Conservation (phyloP, 2,113 vertebrate genomes). For the Callithrix jacchus region DNA sequence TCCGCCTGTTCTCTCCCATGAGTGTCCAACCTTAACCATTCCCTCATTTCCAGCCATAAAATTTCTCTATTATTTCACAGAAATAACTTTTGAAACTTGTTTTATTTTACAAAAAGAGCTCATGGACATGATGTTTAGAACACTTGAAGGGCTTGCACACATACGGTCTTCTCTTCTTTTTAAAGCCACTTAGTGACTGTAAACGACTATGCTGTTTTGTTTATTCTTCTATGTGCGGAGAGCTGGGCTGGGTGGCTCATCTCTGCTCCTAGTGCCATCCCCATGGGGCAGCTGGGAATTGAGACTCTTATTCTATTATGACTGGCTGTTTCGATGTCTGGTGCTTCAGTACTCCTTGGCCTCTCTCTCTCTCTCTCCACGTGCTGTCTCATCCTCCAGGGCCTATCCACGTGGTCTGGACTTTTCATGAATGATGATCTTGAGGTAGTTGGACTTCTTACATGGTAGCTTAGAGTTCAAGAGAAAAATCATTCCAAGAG, state of each 20-base stretch:
- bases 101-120: conserved; percentile 20
- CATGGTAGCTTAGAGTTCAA: not conserved
- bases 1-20: not conserved
- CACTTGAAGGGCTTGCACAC: not conserved
- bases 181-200: not conserved
- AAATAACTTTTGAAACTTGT: not conserved
- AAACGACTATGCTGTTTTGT: not conserved
- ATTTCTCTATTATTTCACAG: conserved; percentile 9
- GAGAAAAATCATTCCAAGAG: not conserved
- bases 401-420: not conserved
- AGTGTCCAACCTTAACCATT: not conserved
- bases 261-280: not conserved
- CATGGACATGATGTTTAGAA: conserved; percentile 10
- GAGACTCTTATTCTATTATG: not conserved
- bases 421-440: not conserved
- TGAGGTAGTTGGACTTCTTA: not conserved
- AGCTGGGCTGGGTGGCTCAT: not conserved
- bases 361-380: not conserved
- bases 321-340: not conserved
- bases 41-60: not conserved
- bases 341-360: not conserved
- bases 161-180: not conserved
- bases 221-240: not conserved
- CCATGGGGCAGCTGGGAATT: not conserved
- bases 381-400: not conserved